These are phyloP conservation scores for Brachypodius melanocephalos DNA, from an alignment of 2,113 vertebrate genomes.

Conservation along the genomic window DNA sequence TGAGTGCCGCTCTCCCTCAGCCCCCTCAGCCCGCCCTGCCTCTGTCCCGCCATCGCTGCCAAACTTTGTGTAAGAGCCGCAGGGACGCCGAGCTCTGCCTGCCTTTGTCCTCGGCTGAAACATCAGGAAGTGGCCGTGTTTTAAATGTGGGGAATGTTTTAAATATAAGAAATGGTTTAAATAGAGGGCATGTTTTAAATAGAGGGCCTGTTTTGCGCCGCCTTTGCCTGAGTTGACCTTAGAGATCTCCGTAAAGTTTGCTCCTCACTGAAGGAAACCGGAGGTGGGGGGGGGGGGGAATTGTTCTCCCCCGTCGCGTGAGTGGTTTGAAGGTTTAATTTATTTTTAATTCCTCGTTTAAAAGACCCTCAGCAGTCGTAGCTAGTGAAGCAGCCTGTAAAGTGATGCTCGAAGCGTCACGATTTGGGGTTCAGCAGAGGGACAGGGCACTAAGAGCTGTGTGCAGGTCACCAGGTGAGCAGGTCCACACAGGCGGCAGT, in stretches of 20 bases:
- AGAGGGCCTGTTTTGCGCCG: rapidly evolving
- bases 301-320: rapidly evolving
- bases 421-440: rapidly evolving
- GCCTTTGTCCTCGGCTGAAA: neutral
- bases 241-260: rapidly evolving
- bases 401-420: rapidly evolving
- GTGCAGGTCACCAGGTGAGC: too few species aligned
- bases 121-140: neutral
- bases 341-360: rapidly evolving
- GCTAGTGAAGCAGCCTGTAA: rapidly evolving
- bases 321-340: neutral
- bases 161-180: too few species aligned
- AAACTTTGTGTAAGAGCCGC: rapidly evolving
- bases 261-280: rapidly evolving
- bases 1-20: slow-evolving; percentile 62
- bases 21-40: neutral
- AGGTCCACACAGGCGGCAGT: rapidly evolving
- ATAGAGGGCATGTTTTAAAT: neutral
- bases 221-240: too few species aligned
- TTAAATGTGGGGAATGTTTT: rapidly evolving
- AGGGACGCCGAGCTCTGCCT: neutral
- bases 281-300: neutral
- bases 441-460: rapidly evolving
- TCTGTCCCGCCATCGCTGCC: neutral
- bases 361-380: rapidly evolving